These are phyloP conservation scores for Neotragus moschatus DNA, from an alignment of 2,113 vertebrate species.

Conservation along the genomic window DNA sequence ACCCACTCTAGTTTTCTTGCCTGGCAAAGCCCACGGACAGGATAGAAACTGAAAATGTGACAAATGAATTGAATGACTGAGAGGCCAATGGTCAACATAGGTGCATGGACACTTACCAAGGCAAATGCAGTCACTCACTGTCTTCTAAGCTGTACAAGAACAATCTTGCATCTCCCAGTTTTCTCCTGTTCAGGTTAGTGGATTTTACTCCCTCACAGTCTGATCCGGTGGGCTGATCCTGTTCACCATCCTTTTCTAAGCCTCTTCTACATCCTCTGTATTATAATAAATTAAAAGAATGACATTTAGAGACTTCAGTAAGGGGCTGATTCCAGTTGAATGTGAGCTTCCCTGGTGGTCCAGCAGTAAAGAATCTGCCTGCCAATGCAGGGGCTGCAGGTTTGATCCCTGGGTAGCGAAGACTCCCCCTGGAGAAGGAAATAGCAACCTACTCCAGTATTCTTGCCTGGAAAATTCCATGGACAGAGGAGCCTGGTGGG, in stretches of 20 bases:
- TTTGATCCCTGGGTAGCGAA: fast-evolving
- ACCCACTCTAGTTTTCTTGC: neutral
- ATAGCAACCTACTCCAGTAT: neutral
- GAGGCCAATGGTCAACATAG: neutral
- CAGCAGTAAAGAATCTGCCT: neutral
- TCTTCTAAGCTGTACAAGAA: neutral
- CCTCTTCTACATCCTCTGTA: neutral
- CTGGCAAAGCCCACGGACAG: neutral
- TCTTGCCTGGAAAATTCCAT: neutral
- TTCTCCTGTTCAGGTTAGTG: neutral
- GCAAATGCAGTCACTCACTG: neutral
- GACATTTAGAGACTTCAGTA: neutral
- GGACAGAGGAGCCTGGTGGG: neutral
- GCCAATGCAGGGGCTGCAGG: no score
- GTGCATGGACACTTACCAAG: neutral
- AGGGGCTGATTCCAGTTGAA: neutral
- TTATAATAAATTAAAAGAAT: neutral
- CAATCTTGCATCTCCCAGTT: neutral
- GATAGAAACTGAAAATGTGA: neutral
- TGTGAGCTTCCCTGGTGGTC: neutral
- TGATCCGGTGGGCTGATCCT: neutral
- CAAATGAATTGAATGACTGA: neutral
- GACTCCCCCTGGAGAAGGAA: neutral
- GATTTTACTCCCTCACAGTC: neutral
- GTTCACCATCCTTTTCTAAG: neutral